Percentiles rank a stretch among this genome's conserved stretches.
These are phyloP conservation scores for Phyto melanocephala DNA, from an alignment of 2,888 invertebrate genomes.

Conservation along the genomic window DNA sequence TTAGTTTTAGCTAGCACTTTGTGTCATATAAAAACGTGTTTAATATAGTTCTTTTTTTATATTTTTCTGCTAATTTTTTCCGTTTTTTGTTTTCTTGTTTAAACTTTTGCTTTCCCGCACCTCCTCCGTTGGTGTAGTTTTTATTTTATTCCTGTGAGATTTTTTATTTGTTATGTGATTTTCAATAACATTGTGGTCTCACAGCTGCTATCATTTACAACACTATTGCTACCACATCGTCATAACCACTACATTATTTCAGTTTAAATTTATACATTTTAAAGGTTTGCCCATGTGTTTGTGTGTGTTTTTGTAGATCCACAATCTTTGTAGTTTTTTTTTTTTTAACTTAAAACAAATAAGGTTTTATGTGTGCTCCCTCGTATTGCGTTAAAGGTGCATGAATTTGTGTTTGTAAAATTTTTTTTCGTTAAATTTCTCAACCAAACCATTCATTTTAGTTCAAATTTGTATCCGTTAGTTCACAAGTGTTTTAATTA, in stretches of 20 bases:
- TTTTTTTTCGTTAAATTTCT: background rate
- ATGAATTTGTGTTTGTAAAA: constrained; percentile 3
- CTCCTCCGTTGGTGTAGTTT: background rate
- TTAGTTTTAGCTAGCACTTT: constrained; percentile 51
- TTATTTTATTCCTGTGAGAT: background rate
- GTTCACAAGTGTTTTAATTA: constrained; percentile 63
- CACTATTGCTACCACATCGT: background rate
- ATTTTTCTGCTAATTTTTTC: background rate
- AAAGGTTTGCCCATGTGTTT: background rate
- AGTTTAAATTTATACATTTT: background rate
- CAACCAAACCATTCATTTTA: constrained; percentile 28
- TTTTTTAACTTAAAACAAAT: background rate
- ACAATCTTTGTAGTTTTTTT: background rate
- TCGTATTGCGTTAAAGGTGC: background rate
- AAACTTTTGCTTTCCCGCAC: background rate
- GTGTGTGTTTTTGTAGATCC: background rate
- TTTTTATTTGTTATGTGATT: constrained; percentile 36
- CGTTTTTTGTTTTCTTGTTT: background rate
- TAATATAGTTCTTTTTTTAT: constrained; percentile 43
- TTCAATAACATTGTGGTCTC: constrained; percentile 51
- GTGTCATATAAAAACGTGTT: constrained; percentile 48
- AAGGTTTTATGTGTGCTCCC: background rate
- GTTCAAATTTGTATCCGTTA: constrained; percentile 45
- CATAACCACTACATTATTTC: constrained; percentile 40
- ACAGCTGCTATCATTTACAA: constrained; percentile 2